Conservation (phyloP, 2,797 vertebrate genomes). For the Hirundo rustica region DNA sequence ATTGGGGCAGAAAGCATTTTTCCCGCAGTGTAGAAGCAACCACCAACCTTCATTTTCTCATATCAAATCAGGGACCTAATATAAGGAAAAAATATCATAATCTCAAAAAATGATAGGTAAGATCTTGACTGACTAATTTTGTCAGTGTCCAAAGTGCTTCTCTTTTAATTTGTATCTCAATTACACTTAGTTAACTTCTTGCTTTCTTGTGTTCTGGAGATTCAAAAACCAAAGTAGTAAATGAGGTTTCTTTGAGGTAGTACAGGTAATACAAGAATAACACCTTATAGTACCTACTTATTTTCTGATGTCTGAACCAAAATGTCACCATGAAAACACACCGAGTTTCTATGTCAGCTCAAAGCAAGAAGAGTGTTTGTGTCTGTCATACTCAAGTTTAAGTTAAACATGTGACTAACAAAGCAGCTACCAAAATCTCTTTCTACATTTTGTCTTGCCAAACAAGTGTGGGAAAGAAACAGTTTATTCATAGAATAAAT, state of each 20-base stretch:
- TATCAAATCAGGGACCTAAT: neutral
- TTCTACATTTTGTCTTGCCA: neutral
- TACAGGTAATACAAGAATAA: neutral
- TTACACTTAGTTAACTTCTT: neutral
- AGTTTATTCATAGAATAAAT: neutral
- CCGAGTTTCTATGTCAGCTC: neutral
- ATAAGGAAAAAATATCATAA: neutral
- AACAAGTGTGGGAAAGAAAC: neutral
- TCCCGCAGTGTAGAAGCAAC: neutral
- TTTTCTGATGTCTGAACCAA: neutral
- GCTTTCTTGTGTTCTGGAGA: neutral
- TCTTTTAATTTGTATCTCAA: neutral
- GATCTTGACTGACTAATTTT: neutral
- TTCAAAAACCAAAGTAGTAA: neutral
- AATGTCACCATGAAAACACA: neutral
- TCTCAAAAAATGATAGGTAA: neutral
- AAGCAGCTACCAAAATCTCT: neutral
- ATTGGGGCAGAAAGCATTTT: neutral
- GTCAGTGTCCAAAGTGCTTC: neutral
- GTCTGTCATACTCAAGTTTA: rapidly evolving
- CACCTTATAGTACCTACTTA: neutral
- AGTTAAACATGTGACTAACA: neutral
- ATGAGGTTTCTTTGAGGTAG: neutral
- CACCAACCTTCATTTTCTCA: neutral
- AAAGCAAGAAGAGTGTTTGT: neutral